Evolutionary conservation across 2,113 vertebrate genomes (phyloP), one percentile per base, ranked within the genome.

Genomic region (Hemibagrus wyckioides): DNA sequence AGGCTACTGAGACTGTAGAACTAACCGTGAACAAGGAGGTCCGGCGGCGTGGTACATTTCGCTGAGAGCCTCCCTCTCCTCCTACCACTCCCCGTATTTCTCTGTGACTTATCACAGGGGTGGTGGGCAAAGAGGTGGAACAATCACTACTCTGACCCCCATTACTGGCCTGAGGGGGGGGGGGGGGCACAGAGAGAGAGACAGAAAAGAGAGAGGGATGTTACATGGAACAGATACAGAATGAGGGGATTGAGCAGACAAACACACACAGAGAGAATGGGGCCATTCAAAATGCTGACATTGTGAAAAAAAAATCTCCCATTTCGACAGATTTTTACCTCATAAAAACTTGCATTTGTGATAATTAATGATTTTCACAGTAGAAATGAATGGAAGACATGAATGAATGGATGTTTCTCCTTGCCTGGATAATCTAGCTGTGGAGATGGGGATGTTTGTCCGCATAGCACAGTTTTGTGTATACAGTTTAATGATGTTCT

Each of bases 1-100:
- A 52, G 39, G 9, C 59, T 80, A 48, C 28, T 30, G 56, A 84
- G 56, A 28, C 61, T 83, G 65, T 61, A 83, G 44, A 4, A 94
- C 95, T 94, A 94, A 99, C 98, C 80, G 97, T 95, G 79, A 99
- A 99, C 85, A 99, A 96, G 88, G 97, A 99, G 83, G 98, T 97
- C 59, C 98, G 95, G n/a, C 98, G 95, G 82, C 96, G 96, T 89
- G 97, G 96, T 82, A 96, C 95, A 21, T 92, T 94, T 92, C 96
- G 96, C 87, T 96, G 93, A 10, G 97, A 95, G 33, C 97, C 92
- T 87, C 92, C 94, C 13, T 94, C 94, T 59, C 94, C 96, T 84
- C 91, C 94, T n/a, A 93, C 95, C 0, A 94, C 92, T 36, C 95
- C 94, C 69, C 96, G 94, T 91, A 98, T 94, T 82, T 99, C 98